These are phyloP conservation scores for Helicolenus hilgendorfi DNA, from an alignment of 2,797 vertebrate species.

Conservation along the genomic window DNA sequence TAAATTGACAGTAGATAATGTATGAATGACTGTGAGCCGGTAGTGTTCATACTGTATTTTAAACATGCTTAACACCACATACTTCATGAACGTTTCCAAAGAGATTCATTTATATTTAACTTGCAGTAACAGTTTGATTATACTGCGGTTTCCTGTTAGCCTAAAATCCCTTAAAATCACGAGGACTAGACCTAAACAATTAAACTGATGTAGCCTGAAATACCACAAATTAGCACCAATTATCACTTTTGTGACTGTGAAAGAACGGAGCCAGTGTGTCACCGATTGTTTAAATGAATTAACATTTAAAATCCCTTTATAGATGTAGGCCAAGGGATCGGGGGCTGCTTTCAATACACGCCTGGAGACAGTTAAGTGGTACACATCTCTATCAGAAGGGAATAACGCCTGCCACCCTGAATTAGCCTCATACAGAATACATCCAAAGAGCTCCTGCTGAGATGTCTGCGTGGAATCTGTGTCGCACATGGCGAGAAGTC, in stretches of 20 bases:
- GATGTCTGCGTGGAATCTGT: slow-evolving; percentile 64
- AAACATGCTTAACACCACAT: neutral
- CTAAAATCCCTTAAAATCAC: neutral
- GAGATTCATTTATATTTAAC: neutral
- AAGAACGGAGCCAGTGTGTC: slow-evolving; percentile 18
- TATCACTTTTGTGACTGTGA: slow-evolving; percentile 27
- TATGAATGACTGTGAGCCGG: neutral
- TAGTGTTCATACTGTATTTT: neutral
- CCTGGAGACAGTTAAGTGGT: slow-evolving; percentile 29
- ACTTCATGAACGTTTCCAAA: neutral
- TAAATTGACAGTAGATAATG: neutral
- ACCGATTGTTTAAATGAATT: slow-evolving; percentile 64
- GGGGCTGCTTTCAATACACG: neutral
- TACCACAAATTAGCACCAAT: slow-evolving; percentile 38
- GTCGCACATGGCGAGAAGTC: slow-evolving; percentile 72
- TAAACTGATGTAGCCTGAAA: slow-evolving; percentile 9
- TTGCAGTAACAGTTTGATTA: too few relatives aligned
- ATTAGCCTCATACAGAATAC: slow-evolving; percentile 63
- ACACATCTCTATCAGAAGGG: slow-evolving; percentile 35
- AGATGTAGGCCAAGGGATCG: slow-evolving; percentile 47
- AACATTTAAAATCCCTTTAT: slow-evolving; percentile 56
- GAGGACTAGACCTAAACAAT: neutral
- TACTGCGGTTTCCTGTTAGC: neutral
- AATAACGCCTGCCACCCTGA: slow-evolving; percentile 49
- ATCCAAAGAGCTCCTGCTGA: slow-evolving; percentile 53